Percentiles rank a stretch among this genome's conserved stretches.
Conservation (phyloP, 2,113 vertebrate species). For the Probosciger aterrimus region DNA sequence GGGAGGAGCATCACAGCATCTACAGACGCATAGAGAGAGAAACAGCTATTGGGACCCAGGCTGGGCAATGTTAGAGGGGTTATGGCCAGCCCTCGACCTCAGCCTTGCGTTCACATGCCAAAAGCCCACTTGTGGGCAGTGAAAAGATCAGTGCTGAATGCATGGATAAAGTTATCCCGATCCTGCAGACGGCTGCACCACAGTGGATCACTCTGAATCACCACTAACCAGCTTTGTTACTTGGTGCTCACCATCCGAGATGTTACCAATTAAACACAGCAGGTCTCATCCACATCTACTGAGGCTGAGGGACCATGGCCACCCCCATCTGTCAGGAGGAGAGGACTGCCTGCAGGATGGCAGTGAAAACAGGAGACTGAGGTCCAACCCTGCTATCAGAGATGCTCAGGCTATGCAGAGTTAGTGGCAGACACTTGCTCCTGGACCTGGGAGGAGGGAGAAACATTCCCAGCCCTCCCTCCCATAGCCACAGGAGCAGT, state of each 20-base stretch:
- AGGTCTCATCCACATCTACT: neutral
- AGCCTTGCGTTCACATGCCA: neutral
- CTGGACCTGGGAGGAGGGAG: neutral
- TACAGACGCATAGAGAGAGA: accelerated
- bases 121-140: neutral
- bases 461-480: neutral
- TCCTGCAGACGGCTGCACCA: neutral
- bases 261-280: neutral
- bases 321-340: neutral
- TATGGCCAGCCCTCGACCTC: neutral
- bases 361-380: neutral
- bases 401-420: neutral
- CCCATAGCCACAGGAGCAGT: neutral
- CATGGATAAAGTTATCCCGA: neutral
- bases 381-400: neutral
- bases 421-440: neutral
- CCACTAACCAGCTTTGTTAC: neutral
- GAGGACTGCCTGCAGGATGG: accelerated
- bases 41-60: accelerated
- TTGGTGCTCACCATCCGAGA: neutral
- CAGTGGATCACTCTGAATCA: neutral
- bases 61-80: neutral
- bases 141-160: neutral
- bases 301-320: neutral
- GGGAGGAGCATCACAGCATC: neutral